Evolutionary conservation across 2,888 invertebrate genomes (phyloP).

Genomic region (Tyria jacobaeae): DNA sequence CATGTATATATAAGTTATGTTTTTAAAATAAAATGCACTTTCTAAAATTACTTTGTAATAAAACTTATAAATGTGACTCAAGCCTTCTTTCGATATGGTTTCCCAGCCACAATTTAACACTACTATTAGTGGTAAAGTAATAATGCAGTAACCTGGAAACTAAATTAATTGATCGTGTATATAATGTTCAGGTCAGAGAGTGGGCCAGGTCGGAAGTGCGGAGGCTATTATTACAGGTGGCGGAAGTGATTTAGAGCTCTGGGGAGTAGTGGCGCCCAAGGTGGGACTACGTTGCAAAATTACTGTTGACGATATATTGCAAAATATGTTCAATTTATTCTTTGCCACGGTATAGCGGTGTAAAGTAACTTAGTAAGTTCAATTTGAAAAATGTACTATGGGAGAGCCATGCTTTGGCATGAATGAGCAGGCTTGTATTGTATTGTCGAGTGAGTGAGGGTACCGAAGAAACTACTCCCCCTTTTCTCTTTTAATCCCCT

Average conservation of each 20-base stretch:
- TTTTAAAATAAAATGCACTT: no score
- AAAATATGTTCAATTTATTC: background rate
- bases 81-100: background rate
- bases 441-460: no score
- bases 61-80: background rate
- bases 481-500: no score
- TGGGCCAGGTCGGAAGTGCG: conserved; percentile 53
- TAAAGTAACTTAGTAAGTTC: no score
- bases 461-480: no score
- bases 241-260: conserved; percentile 65
- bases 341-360: no score
- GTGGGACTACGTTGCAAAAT: conserved; percentile 25
- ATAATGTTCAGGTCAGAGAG: conserved; percentile 52
- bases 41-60: no score
- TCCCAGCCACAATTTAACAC: background rate
- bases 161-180: conserved; percentile 57
- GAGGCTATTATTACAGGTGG: conserved; percentile 59
- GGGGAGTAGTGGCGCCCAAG: conserved; percentile 49
- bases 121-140: conserved; percentile 29
- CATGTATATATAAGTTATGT: no score
- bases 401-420: no score
- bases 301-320: background rate
- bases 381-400: no score
- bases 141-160: conserved; percentile 37
- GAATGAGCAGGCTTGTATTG: no score